Conservation (phyloP, 2,113 vertebrate genomes). For the Capreolus pygargus region DNA sequence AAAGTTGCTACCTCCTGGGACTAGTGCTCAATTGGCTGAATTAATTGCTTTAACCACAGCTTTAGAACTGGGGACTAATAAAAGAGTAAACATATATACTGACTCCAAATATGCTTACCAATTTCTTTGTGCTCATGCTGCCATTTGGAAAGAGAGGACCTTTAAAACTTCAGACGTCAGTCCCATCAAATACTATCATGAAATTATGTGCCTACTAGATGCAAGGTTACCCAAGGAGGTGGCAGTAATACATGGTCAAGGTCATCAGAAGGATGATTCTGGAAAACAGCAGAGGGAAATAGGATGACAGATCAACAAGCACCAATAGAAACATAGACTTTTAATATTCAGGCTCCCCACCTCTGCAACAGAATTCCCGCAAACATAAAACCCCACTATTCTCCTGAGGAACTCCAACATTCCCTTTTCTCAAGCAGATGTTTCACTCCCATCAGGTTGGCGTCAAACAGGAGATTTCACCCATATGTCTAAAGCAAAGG, state of each 20-base stretch:
- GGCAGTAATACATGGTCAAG: neutral
- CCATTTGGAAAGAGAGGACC: neutral
- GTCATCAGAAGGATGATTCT: neutral
- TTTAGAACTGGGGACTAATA: neutral
- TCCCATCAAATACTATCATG: neutral
- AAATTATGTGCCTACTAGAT: neutral
- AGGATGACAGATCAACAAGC: neutral
- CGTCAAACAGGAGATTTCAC: neutral
- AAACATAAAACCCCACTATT: neutral
- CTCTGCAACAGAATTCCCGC: neutral
- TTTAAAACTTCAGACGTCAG: neutral
- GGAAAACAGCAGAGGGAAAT: neutral
- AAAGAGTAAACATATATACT: neutral
- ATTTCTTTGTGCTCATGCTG: neutral
- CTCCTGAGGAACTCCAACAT: neutral
- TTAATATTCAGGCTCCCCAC: neutral
- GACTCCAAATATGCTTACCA: neutral
- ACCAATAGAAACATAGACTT: neutral
- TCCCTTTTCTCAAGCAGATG: neutral
- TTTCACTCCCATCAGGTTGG: neutral
- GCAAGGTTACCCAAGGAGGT: neutral
- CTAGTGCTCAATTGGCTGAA: neutral
- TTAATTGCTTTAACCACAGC: neutral
- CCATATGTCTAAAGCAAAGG: neutral
- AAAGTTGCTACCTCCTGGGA: neutral